Evolutionary conservation across 2,797 vertebrate species (phyloP).

Genomic region (Petrocephalus schoutedeni): DNA sequence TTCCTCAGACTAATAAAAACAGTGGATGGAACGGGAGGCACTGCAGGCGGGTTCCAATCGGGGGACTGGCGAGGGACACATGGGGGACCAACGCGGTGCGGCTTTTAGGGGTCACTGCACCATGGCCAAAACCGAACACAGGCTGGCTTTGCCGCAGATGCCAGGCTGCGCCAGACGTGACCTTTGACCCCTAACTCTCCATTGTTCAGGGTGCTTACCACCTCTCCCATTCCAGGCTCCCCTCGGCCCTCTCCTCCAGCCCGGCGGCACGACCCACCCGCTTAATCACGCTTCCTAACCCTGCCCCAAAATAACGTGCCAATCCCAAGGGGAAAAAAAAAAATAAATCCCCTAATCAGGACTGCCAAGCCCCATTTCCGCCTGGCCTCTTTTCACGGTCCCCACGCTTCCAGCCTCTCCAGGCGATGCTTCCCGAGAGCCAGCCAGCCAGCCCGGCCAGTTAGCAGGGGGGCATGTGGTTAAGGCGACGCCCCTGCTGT

Average conservation of each 20-base stretch:
- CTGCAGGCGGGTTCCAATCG: background rate
- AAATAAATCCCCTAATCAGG: background rate
- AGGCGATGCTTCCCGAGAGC: constrained; percentile 52
- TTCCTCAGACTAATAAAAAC: background rate
- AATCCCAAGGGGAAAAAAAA: background rate
- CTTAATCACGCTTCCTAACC: background rate
- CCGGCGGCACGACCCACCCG: background rate
- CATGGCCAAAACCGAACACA: background rate
- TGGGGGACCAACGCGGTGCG: background rate
- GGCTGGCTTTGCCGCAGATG: background rate
- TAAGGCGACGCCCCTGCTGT: constrained; percentile 48
- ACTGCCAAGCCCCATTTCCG: constrained; percentile 3
- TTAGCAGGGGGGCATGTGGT: constrained; percentile 41
- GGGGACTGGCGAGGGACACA: background rate
- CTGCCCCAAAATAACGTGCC: background rate
- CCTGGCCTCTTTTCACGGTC: constrained; percentile 20
- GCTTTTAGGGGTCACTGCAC: background rate
- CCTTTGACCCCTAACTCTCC: background rate
- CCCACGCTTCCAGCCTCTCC: constrained; percentile 16
- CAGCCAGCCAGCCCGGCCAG: constrained; percentile 36
- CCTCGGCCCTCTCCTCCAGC: background rate
- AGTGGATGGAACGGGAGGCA: background rate
- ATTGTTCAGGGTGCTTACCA: background rate
- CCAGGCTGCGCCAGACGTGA: background rate
- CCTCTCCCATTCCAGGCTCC: background rate